Evolutionary conservation across 2,888 invertebrate species (phyloP), one percentile per base, ranked within the genome.

Genomic region (Macropis europaea): DNA sequence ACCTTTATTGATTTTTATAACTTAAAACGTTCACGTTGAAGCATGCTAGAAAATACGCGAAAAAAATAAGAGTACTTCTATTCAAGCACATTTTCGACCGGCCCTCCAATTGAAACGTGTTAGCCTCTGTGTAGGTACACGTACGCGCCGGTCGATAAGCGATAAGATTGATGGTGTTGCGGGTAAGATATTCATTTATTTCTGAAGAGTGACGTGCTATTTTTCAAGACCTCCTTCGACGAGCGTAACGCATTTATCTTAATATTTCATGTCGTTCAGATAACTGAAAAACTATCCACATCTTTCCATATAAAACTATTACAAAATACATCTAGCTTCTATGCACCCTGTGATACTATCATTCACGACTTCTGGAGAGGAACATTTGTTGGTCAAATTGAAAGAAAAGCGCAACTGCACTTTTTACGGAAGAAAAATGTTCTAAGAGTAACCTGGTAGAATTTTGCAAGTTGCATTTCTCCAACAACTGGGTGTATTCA

Each of bases 161-260:
- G 69, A 73, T 73, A 73, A 76, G 73, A 77, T 77, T 77, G 76
- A 77, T 77, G 73, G 48, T 57, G 26, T n/a, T 6, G 54, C 40
- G 40, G 63, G 28, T 47, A 63, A 76, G 76, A 76, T 76, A 77
- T 67, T 76, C 76, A 73, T 76, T 77, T 77, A 76, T 77, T 76
- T 76, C 73, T 61, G 60, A 76, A 68, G 68, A 63, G 50, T 56
- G 76, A 77, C 73, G 59, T 36, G 62, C 63, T 66, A 77, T 77
- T 77, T 77, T 77, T 77, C 76, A 76, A 38, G 38, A 43, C 43
- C 53, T 48, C 53, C 38, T 32, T 40, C 66, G 43, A 53, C 61
- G 26, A 60, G 15, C 56, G 69, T 56, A 48, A 60, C 56, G 54
- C 73, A 76, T 77, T 76, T 73, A 77, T 77, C 76, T 77, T 73